phyloP scores from a whole-genome alignment of 2,888 invertebrate species.

The Oscheius myriophilus region DNA sequence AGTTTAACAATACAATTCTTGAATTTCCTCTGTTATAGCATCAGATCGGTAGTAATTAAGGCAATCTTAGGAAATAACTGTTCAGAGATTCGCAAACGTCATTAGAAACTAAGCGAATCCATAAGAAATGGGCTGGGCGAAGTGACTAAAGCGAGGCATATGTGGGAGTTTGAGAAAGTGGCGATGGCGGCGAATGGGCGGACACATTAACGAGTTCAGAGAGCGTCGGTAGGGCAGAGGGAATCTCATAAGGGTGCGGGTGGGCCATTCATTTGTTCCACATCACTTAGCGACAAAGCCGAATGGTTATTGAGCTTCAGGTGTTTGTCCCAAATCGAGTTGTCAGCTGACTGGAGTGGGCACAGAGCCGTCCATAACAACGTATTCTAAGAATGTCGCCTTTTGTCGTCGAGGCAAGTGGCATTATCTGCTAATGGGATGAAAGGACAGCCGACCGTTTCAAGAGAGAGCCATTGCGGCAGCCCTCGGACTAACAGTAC shows the following conservation, averaged over 20 bases:
- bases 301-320: neutral
- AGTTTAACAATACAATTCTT: no score
- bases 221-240: constrained; percentile 17
- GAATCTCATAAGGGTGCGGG: constrained; percentile 20
- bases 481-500: no score
- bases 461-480: no score
- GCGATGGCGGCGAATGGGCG: constrained; percentile 16
- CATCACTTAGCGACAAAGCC: constrained; percentile 20
- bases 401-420: constrained; percentile 13
- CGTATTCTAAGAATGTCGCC: neutral
- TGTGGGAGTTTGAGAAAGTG: no score
- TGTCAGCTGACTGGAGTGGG: constrained; percentile 5
- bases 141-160: no score
- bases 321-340: constrained; percentile 1
- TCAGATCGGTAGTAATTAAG: no score
- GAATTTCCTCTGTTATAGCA: no score
- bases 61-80: no score
- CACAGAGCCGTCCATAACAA: constrained; percentile 18
- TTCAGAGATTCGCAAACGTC: neutral
- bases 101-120: neutral
- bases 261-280: neutral
- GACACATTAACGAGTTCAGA: constrained; percentile 27
- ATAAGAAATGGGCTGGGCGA: constrained; percentile 8
- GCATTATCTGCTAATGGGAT: constrained; percentile 10
- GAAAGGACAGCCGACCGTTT: no score